Conservation (phyloP, 1,140 invertebrate genomes). For the Atta texana region DNA sequence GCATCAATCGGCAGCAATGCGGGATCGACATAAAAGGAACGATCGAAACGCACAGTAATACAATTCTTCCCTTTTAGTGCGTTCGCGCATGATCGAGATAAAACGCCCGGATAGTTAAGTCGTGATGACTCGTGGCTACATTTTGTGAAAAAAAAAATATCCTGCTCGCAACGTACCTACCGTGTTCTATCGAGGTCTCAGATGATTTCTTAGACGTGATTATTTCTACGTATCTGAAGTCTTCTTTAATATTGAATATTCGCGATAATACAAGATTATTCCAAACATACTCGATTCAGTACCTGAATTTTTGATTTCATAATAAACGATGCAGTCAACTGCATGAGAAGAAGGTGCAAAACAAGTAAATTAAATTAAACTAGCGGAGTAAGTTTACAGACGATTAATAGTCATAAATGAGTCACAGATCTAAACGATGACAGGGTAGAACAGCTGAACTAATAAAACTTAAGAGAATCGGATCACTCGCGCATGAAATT, state of each 20-base stretch:
- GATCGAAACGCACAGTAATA: slow-evolving; percentile 14
- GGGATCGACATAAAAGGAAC: slow-evolving; percentile 34
- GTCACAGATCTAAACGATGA: background rate
- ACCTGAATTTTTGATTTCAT: background rate
- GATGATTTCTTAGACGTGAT: slow-evolving; percentile 5
- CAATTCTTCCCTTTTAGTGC: background rate
- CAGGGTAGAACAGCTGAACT: background rate
- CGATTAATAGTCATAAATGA: background rate
- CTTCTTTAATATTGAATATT: background rate
- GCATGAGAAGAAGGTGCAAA: background rate
- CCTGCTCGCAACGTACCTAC: background rate
- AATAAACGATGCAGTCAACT: background rate
- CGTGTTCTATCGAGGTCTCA: background rate
- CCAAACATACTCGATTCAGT: background rate
- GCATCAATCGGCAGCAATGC: slow-evolving; percentile 11
- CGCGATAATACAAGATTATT: background rate
- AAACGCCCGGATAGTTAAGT: background rate
- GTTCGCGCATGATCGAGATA: background rate
- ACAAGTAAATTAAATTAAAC: background rate
- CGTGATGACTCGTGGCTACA: slow-evolving; percentile 1
- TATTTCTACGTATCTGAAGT: background rate
- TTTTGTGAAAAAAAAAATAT: background rate
- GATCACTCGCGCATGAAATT: background rate
- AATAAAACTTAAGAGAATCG: slow-evolving; percentile 2
- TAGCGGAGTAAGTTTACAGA: background rate